Base-by-base conservation (phyloP, 2,797 vertebrate species). In the Gymnothorax reevesii region DNA sequence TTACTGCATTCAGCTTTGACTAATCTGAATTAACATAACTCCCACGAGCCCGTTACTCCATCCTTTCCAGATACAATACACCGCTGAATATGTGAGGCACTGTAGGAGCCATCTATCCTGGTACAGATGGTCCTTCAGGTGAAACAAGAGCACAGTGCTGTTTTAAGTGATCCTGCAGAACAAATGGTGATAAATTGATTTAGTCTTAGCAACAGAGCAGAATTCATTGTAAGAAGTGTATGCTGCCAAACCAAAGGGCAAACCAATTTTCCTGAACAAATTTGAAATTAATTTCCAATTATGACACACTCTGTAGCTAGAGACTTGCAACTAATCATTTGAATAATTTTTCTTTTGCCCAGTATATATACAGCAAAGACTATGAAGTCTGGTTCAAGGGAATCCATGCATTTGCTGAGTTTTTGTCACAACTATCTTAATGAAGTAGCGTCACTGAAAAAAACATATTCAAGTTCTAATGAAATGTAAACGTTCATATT, bases 291-390 rank as follows among this genome's bases (percentile, higher is more conserved):
- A 42, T 79, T 52, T 79, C 33, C 20, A 54, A 79, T 79, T 79
- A 79, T 79, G 12, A 49, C 17, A 42, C 33, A 77, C 25, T 75
- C 8, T 49, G 49, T 52, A 7, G 52, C 49, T 9, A 79, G 17
- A 79, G 75, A 9, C 3, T 57, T 52, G 57, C 52, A 25, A n/a
- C 33, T n/a, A 86, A 83, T 52, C 85, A 59, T 62, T 83, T 25
- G 0, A 15, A 62, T 62, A 62, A 62, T 62, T 62, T 62, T 5
- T 86, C 20, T 25, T 62, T 62, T 62, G 3, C 83, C 20, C 15
- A 57, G n/a, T 49, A 12, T 33, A 82, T 25, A 62, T 17, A 20
- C 60, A 15, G 17, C 60, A 62, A 20, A 62, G 60, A 5, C 20
- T 17, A 62, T 15, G 4, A 20, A 62, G 13, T 15, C 20, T 62